Percentiles rank a stretch among this genome's conserved stretches.
These are phyloP conservation scores for Spilosoma lubricipeda DNA, from an alignment of 2,888 invertebrate genomes.

Conservation along the genomic window DNA sequence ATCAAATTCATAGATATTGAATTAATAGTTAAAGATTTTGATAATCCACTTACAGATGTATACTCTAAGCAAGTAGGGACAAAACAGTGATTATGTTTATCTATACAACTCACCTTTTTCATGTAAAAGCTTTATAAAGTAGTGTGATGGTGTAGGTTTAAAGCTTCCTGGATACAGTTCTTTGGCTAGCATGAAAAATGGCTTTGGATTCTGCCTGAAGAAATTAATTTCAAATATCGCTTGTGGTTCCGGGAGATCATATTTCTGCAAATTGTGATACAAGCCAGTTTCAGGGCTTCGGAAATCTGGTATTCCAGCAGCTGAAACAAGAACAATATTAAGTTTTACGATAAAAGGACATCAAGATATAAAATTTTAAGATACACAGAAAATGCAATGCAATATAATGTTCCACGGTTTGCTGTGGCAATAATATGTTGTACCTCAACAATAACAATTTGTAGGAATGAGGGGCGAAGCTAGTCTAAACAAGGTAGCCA, in stretches of 20 bases:
- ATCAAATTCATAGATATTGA: too few species aligned
- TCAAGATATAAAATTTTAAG: too few species aligned
- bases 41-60: background rate
- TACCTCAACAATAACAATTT: too few species aligned
- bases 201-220: slow-evolving; percentile 95
- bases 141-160: slow-evolving; percentile 96
- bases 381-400: too few species aligned
- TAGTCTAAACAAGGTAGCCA: too few species aligned
- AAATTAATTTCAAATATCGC: slow-evolving; percentile 97
- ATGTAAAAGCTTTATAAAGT: slow-evolving; percentile 94
- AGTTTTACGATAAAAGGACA: background rate
- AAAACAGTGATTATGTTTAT: background rate
- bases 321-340: slow-evolving; percentile 78
- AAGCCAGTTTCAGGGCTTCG: slow-evolving; percentile 96
- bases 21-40: background rate
- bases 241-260: slow-evolving; percentile 95
- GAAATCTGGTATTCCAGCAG: slow-evolving; percentile 98
- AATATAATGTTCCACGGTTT: too few species aligned
- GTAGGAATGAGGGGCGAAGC: too few species aligned
- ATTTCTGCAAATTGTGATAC: slow-evolving; percentile 96
- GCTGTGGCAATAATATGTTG: background rate
- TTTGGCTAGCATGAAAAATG: slow-evolving; percentile 96
- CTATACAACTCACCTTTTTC: slow-evolving; percentile 88
- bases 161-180: slow-evolving; percentile 95
- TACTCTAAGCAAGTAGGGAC: background rate